A percentile compares a stretch with the other conserved stretches of the same genome.
These are phyloP conservation scores for Dolichallabes microphthalmus DNA, from an alignment of 2,113 vertebrate genomes.

Conservation along the genomic window DNA sequence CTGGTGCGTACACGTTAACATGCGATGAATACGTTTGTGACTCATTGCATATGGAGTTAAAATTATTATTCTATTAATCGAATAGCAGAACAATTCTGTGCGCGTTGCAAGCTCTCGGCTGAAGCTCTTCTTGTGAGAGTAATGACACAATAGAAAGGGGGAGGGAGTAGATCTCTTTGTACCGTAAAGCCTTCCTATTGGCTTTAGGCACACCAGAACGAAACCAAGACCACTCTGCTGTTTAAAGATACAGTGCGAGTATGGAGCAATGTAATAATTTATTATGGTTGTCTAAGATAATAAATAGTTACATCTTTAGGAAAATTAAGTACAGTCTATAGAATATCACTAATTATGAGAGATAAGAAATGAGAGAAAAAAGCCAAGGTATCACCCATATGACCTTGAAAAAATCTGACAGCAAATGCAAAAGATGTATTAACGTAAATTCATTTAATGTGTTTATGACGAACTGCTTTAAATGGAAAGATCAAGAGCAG, in stretches of 20 bases:
- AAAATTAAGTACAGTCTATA: background rate
- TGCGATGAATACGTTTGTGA: background rate
- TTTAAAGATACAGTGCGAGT: constrained; percentile 55
- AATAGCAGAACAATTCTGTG: background rate
- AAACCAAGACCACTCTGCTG: constrained; percentile 42
- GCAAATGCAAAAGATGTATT: background rate
- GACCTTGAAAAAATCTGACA: background rate
- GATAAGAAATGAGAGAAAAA: too few relatives aligned
- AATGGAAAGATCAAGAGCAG: background rate
- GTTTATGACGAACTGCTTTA: background rate
- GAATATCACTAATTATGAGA: background rate
- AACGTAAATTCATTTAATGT: background rate
- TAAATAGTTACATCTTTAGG: background rate
- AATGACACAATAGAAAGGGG: constrained; percentile 50
- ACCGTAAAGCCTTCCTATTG: constrained; percentile 72
- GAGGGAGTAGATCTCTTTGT: constrained; percentile 74
- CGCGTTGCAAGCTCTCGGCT: constrained; percentile 1
- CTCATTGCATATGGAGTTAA: constrained; percentile 10
- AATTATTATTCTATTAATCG: background rate
- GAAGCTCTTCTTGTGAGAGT: constrained; percentile 5
- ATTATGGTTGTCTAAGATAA: background rate
- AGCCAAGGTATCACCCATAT: background rate
- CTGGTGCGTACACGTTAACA: background rate
- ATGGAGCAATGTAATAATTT: too few relatives aligned
- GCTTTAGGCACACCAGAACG: constrained; percentile 53